Base-by-base conservation (phyloP, 2,888 invertebrate genomes). In the Drosophila emarginata region DNA sequence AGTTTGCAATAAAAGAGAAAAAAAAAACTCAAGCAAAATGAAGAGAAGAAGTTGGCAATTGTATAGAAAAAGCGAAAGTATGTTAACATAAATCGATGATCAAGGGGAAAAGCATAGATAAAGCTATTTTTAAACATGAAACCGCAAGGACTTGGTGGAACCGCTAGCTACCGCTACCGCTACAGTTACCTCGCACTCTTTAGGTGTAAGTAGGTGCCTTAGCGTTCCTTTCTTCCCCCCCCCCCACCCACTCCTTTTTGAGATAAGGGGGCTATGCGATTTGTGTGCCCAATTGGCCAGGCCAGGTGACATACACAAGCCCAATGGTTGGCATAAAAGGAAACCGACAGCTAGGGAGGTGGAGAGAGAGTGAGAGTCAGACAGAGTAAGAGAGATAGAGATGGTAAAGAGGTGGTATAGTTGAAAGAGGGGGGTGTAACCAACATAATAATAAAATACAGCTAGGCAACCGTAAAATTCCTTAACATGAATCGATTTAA, bases 401-500 rank as follows among this genome's bases (percentile, higher is more conserved):
- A 18, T 18, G 40, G 15, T 9, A 11, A 51, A 11, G 15, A 0
- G 12, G 57, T 26, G 7, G 2, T 36, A 18, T 32, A 32, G 32
- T 9, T 32, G 32, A 11, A 32, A 9, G 9, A 5, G n/a, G 51
- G 61, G 54, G 56, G 69, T 58, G 51, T 69, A 62, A 68, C 62
- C 79, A 87, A 72, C 80, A 83, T 88, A 85, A 85, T 87, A 84
- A 85, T 78, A 86, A 45, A 83, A 82, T 78, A 80, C 89, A 75
- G 82, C 87, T 88, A 87, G 89, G 87, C 87, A 88, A 88, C 87
- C 72, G 87, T 73, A 82, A 79, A 45, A 82, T 84, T 74, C 80
- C 78, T 70, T 78, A 81, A 71, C 87, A 85, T 82, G 88, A 87
- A 88, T 88, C 87, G 89, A 88, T 88, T 88, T 76, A 89, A 88